phyloP scores from a whole-genome alignment of 1,140 invertebrate genomes.

The Ylistrum balloti region DNA sequence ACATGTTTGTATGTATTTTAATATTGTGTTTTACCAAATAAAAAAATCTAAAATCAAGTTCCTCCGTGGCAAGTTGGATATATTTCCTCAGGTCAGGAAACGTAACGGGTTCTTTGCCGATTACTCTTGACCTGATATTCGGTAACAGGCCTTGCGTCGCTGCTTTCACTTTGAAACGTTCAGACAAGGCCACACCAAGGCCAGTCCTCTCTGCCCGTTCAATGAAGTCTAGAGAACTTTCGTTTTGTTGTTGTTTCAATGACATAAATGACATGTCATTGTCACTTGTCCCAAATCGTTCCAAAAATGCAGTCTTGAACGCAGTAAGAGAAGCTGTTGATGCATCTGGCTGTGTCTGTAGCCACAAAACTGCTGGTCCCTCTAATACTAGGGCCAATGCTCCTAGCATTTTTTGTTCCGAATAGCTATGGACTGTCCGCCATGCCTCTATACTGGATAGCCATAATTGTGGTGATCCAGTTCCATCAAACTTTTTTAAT shows the following conservation, averaged over 20 bases:
- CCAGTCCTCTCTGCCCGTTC: slow-evolving; percentile 41
- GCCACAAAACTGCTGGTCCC: not conserved
- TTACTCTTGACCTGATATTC: not conserved
- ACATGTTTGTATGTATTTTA: too few species aligned
- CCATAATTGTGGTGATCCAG: not conserved
- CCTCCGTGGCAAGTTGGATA: not conserved
- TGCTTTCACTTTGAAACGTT: not conserved
- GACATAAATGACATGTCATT: slow-evolving; percentile 38
- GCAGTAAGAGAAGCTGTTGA: not conserved
- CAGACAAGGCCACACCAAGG: not conserved
- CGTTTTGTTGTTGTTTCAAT: not conserved
- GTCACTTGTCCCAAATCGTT: not conserved
- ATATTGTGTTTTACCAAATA: too few species aligned
- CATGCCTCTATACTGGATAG: not conserved
- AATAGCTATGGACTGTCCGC: not conserved
- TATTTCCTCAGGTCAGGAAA: not conserved
- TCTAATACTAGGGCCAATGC: not conserved
- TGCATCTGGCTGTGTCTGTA: not conserved
- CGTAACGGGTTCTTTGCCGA: not conserved
- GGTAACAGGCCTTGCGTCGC: not conserved
- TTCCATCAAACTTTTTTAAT: not conserved
- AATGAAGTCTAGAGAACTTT: not conserved
- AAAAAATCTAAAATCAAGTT: too few species aligned
- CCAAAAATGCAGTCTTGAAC: not conserved
- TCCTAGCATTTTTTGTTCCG: not conserved